Evolutionary conservation across 64 coral and sea anemone species (phyloP), one percentile per base, ranked within the genome.

Genomic region (Stichodactyla helianthus): DNA sequence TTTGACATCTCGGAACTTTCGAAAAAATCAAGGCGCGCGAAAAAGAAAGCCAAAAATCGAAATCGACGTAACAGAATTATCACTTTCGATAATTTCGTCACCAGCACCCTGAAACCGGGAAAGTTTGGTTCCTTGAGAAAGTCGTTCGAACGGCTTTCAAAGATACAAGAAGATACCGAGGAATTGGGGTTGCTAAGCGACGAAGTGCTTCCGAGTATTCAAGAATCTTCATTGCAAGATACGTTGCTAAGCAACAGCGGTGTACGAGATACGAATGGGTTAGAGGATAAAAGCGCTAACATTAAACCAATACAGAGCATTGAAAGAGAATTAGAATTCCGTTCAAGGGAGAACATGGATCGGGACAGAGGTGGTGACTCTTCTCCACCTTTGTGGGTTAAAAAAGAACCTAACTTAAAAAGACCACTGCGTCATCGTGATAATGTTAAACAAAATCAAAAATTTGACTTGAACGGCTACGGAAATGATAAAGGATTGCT

Each of bases 31-130:
- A 82, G 83, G 11, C 55, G 57, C 0, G 76, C 76, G 4, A 86
- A 84, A 27, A 87, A 58, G 44, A 76, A 82, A 10, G 85, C 84
- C 55, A 89, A 80, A 50, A 87, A 91, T 26, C 53, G 85, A 61
- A 86, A 82, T 44, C 77, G 88, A 63, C 64, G 55, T 53, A 20
- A 65, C 18, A 96, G 90, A 77, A 54, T 87, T 28, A 96, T 64
- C 54, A 89, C 88, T 50, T 96, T 93, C 52, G 94, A 92, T 78
- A 96, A 96, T 79, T 96, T 96, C 84, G 94, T 96, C 50, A 74
- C 88, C 8, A 96, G 86, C 27, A 70, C 87, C 20, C 76, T 96
- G 5, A 90, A 89, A 83, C 90, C 94, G 19, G 88, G 94, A 53
- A 92, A 90, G 54, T 96, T 93, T 87, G 88, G 94, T 77, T 96